Evolutionary conservation across 2,888 invertebrate species (phyloP).

Genomic region (Lasioglossum vierecki): DNA sequence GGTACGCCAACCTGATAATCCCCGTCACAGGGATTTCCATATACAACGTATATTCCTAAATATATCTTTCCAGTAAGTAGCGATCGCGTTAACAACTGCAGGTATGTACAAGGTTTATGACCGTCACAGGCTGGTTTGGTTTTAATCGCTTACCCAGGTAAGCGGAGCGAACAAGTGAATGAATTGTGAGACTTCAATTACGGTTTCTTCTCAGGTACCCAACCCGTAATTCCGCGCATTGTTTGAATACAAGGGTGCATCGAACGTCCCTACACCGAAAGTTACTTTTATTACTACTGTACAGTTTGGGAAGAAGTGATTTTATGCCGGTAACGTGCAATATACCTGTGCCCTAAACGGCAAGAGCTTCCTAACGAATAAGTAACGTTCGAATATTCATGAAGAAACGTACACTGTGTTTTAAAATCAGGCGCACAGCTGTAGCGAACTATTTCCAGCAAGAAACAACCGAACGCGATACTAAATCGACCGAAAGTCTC

Average conservation of each 20-base stretch:
- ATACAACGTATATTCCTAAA: not conserved
- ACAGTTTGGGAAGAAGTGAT: not conserved
- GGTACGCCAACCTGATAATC: not conserved
- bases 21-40: not conserved
- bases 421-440: not conserved
- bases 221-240: not conserved
- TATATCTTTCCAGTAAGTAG: not conserved
- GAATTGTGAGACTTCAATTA: not conserved
- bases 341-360: too few species aligned
- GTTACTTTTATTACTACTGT: not conserved
- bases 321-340: not conserved
- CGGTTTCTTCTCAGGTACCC: not conserved
- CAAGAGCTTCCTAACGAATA: too few species aligned
- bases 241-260: not conserved
- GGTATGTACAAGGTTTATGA: conserved; percentile 5
- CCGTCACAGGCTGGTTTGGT: not conserved
- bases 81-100: not conserved
- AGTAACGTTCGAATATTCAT: too few species aligned
- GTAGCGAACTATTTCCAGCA: not conserved
- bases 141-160: not conserved
- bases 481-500: not conserved
- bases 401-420: not conserved
- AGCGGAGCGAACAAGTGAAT: not conserved
- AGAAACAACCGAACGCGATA: not conserved
- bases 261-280: not conserved